Percentiles rank a stretch among this genome's conserved stretches.
phyloP scores from a whole-genome alignment of 2,797 vertebrate species.

The Sarcoramphus papa region DNA sequence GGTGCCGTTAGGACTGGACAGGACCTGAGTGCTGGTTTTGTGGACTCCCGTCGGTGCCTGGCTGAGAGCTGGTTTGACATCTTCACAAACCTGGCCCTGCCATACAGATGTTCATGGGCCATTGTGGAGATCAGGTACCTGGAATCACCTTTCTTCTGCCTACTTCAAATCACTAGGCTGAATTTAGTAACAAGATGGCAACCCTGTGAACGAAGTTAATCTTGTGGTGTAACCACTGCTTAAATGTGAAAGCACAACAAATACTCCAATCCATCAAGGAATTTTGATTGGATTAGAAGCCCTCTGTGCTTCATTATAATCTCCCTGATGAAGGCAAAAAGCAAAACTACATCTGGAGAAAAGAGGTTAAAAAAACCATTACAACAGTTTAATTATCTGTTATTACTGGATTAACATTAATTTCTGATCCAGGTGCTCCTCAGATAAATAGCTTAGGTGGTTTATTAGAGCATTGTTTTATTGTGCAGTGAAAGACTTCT shows the following conservation, averaged over 20 bases:
- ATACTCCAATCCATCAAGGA: neutral
- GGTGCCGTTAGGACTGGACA: neutral
- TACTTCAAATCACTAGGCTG: neutral
- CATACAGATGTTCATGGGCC: neutral
- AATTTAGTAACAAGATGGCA: neutral
- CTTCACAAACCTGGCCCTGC: neutral
- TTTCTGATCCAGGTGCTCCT: constrained; percentile 35
- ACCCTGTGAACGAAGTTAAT: neutral
- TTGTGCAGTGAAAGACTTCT: neutral
- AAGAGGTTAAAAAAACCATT: constrained; percentile 4
- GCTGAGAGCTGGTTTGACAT: neutral
- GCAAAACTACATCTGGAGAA: constrained; percentile 5
- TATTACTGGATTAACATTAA: constrained; percentile 9
- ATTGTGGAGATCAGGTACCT: neutral
- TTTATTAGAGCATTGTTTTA: neutral
- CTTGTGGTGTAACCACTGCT: neutral
- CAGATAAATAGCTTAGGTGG: constrained; percentile 2
- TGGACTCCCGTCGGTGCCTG: rapidly evolving
- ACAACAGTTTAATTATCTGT: constrained; percentile 27
- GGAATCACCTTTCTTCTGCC: neutral
- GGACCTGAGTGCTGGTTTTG: neutral
- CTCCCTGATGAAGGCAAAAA: constrained; percentile 5
- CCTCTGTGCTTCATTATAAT: neutral
- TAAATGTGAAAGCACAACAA: neutral
- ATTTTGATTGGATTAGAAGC: constrained; percentile 41